Evolutionary conservation across 2,113 vertebrate genomes (phyloP), one percentile per base, ranked within the genome.

Genomic region (Etheostoma spectabile): DNA sequence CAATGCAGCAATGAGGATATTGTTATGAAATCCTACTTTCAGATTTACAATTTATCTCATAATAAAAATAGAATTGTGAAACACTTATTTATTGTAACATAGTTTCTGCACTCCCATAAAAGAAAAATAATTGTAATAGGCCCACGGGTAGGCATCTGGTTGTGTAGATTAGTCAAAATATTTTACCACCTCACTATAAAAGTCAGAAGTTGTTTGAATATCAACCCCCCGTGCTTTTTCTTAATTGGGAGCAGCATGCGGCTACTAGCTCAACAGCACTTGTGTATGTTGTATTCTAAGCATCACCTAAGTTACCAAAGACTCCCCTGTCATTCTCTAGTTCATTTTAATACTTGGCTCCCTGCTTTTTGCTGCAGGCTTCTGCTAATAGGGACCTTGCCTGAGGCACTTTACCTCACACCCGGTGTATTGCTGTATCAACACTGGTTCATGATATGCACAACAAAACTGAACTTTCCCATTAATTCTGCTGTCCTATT

Each of bases 381-480:
- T 84, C 84, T 84, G 78, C 79, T 92, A 93, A 91, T 89, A 82
- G 89, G 90, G 83, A 84, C 88, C 86, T 92, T 72, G 86, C 91
- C 91, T 3, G 72, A 85, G 89, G 89, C 79, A n/a, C 55, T 78
- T 83, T 80, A 86, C 79, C 84, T 90, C 81, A 88, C 69, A 67
- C 77, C 79, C 18, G 48, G 52, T 56, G 48, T 53, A 70, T 70
- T 59, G 60, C 69, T 60, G 74, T 77, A 77, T 74, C 71, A 70
- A 87, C 79, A 62, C 79, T 15, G 12, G 67, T 45, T 24, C 72
- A 75, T 59, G 77, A 80, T 83, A 74, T 74, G 56, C 77, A 73
- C 79, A 85, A 80, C 76, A 83, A 80, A 80, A 84, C 42, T 73
- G 42, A 59, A 85, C 57, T 59, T 66, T 84, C 55, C 72, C 42